A percentile compares a stretch with the other conserved stretches of the same genome.
phyloP scores from a whole-genome alignment of 1,140 invertebrate species.

The Diachasmimorpha longicaudata region DNA sequence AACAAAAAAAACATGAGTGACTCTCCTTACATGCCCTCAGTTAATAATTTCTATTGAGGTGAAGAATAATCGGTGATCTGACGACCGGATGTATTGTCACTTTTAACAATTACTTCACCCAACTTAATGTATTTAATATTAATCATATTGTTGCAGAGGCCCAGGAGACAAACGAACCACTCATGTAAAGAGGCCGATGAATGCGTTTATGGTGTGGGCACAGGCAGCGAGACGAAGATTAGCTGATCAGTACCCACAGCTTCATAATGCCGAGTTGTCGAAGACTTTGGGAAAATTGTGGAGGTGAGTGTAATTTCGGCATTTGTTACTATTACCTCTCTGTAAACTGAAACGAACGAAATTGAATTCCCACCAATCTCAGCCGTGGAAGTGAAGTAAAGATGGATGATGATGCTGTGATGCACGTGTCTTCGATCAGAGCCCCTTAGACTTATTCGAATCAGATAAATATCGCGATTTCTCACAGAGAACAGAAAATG shows the following conservation, averaged over 20 bases:
- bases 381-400: neutral
- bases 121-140: neutral
- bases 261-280: conserved; percentile 93
- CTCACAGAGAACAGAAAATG: conserved; percentile 28
- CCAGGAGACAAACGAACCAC: conserved; percentile 89
- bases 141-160: conserved; percentile 61
- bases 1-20: too few relatives aligned
- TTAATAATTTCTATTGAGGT: too few relatives aligned
- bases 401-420: neutral
- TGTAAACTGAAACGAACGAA: neutral
- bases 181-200: conserved; percentile 94
- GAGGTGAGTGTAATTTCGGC: conserved; percentile 67
- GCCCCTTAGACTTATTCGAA: conserved; percentile 23
- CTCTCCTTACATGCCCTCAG: too few relatives aligned
- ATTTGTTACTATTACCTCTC: neutral
- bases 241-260: conserved; percentile 87
- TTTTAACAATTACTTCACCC: neutral
- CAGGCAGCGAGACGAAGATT: conserved; percentile 86
- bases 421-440: conserved; percentile 44
- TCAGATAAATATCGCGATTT: conserved; percentile 42
- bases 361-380: neutral
- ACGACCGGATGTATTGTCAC: too few relatives aligned
- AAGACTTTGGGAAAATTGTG: conserved; percentile 91
- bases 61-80: too few relatives aligned
- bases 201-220: conserved; percentile 96